Evolutionary conservation across 2,113 vertebrate genomes (phyloP).

Genomic region (Sylvilagus bachmani): DNA sequence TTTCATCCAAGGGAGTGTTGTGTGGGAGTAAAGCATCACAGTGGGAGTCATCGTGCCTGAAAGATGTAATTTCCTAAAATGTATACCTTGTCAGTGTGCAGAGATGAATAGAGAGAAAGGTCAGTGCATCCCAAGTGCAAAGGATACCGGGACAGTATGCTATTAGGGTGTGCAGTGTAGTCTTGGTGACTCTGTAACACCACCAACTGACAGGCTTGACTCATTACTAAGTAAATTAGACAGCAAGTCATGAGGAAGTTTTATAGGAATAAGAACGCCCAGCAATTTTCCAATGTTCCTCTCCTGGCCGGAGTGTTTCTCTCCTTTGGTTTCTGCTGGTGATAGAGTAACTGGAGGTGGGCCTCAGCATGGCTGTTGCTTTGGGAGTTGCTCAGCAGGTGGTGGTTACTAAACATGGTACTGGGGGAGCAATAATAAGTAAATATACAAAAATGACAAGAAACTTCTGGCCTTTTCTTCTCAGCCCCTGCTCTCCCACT

Average conservation of each 20-base stretch:
- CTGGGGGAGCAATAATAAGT: constrained; percentile 53
- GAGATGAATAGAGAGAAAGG: constrained; percentile 80
- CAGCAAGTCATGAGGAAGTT: background rate
- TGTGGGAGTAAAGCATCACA: constrained; percentile 58
- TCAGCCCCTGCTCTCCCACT: constrained; percentile 61
- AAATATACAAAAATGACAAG: constrained; percentile 40
- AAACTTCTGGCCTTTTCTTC: constrained; percentile 69
- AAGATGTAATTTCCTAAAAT: constrained; percentile 83
- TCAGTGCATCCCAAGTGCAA: constrained; percentile 68
- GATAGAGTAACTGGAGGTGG: background rate
- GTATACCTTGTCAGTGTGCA: constrained; percentile 75
- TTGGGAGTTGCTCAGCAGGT: constrained; percentile 70
- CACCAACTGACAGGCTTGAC: background rate
- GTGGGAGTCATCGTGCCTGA: constrained; percentile 61
- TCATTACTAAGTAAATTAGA: background rate
- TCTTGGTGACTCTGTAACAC: background rate
- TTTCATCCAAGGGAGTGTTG: constrained; percentile 52
- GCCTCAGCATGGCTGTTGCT: constrained; percentile 35
- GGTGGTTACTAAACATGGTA: constrained; percentile 70
- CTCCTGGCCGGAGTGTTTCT: constrained; percentile 17
- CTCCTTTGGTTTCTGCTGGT: constrained; percentile 11
- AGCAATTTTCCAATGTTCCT: background rate
- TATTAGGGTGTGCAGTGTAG: background rate
- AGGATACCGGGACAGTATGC: constrained; percentile 59
- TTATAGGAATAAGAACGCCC: background rate